phyloP scores from a whole-genome alignment of 2,113 vertebrate species.

The Benitochromis conjunctus region DNA sequence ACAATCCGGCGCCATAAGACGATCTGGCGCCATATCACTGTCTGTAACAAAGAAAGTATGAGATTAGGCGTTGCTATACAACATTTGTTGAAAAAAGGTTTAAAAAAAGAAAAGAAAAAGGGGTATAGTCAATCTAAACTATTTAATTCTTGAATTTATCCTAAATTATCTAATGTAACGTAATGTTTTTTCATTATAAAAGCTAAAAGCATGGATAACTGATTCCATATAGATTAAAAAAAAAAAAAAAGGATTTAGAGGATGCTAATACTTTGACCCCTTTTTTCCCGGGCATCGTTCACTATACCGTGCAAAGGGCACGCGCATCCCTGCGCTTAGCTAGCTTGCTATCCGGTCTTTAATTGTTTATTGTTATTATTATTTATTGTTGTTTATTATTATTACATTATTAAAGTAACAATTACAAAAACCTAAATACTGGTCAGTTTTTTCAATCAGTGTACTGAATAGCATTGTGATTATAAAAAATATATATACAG shows the following conservation, averaged over 20 bases:
- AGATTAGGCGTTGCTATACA: not conserved
- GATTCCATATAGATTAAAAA: not conserved
- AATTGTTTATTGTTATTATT: too few relatives aligned
- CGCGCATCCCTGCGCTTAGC: not conserved
- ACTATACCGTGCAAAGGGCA: not conserved
- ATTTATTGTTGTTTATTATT: too few relatives aligned
- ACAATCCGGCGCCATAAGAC: too few relatives aligned
- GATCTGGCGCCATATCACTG: not conserved
- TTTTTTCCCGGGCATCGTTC: not conserved
- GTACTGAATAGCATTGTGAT: too few relatives aligned
- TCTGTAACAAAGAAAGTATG: not conserved
- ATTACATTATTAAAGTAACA: too few relatives aligned
- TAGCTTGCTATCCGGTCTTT: not conserved
- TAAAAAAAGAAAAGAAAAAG: not conserved
- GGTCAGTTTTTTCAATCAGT: too few relatives aligned
- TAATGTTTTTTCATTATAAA: not conserved
- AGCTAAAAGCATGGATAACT: not conserved
- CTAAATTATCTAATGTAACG: not conserved
- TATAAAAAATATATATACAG: too few relatives aligned
- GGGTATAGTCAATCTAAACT: not conserved
- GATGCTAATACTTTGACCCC: not conserved
- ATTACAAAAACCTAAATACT: too few relatives aligned
- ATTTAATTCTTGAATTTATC: not conserved
- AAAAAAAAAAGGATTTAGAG: not conserved
- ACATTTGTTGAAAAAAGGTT: not conserved